These are phyloP conservation scores for Bradypodion ventrale DNA, from an alignment of 2,797 vertebrate species.

Conservation along the genomic window DNA sequence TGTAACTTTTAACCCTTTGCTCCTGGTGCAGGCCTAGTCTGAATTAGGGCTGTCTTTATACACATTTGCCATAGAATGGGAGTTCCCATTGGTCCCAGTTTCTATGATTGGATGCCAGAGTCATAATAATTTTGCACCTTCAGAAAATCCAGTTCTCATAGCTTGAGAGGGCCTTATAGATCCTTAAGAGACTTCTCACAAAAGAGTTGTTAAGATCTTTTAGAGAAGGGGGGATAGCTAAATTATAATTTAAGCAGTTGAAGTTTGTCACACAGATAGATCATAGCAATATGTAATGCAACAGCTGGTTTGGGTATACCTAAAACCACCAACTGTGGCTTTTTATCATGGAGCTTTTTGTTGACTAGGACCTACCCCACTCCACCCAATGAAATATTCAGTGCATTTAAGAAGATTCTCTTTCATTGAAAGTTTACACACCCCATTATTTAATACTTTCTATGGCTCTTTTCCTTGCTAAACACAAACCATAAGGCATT, in stretches of 20 bases:
- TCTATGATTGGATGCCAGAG: background rate
- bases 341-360: background rate
- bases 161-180: background rate
- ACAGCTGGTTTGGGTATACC: background rate
- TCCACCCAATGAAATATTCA: background rate
- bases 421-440: constrained; percentile 2
- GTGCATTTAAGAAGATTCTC: background rate
- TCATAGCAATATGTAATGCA: background rate
- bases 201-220: background rate
- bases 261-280: background rate
- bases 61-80: too few species aligned
- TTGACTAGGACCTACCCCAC: background rate
- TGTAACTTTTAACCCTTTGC: too few species aligned
- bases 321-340: background rate
- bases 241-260: background rate
- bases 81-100: background rate
- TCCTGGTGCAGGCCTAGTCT: too few species aligned
- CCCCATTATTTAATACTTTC: constrained; percentile 5
- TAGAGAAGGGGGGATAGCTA: background rate
- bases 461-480: background rate
- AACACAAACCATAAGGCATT: background rate
- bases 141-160: background rate
- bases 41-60: too few species aligned
- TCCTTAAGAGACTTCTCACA: background rate
- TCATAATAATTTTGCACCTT: too few species aligned